Base-by-base conservation (phyloP, 2,888 invertebrate species). In the Thecophora atra region DNA sequence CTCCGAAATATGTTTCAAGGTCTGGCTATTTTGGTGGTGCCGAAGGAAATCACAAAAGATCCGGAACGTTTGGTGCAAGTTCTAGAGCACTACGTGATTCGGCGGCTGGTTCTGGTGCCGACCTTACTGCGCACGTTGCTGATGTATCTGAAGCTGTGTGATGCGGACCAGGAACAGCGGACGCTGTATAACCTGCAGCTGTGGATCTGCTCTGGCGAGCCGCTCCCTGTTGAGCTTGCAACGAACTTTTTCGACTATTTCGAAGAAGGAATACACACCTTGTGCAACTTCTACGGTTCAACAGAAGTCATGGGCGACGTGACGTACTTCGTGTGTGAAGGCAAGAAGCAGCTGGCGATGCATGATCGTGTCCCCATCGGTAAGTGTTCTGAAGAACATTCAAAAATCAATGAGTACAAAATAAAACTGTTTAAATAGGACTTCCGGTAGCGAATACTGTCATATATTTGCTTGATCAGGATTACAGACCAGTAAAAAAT, bases 261-360 rank as follows among this genome's bases (percentile, higher is more conserved):
- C 76, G 88, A 90, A n/a, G 89, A 89, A 71, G 88, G 90, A 13
- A 86, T 88, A 0, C 91, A 92, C 75, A 88, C 89, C 19, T 86
- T 97, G 54, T 94, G 94, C 69, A 97, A 96, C 83, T 95, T 96
- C 82, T 96, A 96, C 80, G 97, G 97, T 0, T 95, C 95, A 77
- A 96, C 96, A 0, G 97, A 97, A 84, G 91, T 95, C 0, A 95
- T 96, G 93, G 96, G 95, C 0, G 96, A 96, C 82, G 95, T 96
- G 2, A 95, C 95, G 0, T 95, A 90, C 80, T 91, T 92, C 78
- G 88, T 92, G 0, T 88, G 95, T 78, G 89, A 89, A 72, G 89
- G 88, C 66, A 81, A 87, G 17, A 88, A 88, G 5, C 91, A 93
- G 76, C 80, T 94, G 73, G 88, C 90, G 74, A 84, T 88, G 72